Conservation (phyloP, 2,797 vertebrate genomes). For the Betta splendens region DNA sequence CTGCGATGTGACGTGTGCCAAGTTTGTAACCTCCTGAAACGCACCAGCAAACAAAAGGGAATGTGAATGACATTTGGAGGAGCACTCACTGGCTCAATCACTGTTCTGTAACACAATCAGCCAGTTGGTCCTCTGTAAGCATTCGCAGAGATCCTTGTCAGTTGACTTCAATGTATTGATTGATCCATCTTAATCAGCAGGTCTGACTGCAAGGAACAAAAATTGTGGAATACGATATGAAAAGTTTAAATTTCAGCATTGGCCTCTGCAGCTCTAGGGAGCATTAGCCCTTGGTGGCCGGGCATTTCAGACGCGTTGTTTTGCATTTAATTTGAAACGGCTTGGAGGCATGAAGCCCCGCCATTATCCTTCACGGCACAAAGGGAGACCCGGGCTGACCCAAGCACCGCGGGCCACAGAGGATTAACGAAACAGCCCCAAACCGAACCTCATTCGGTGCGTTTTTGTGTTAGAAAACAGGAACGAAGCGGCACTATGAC, state of each 20-base stretch:
- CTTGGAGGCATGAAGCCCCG: constrained; percentile 49
- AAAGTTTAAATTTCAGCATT: constrained; percentile 20
- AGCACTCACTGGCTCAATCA: too few species aligned
- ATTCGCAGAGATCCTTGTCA: too few species aligned
- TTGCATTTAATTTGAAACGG: constrained; percentile 47
- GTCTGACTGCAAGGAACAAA: background rate
- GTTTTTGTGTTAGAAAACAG: constrained; percentile 25
- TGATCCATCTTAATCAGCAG: too few species aligned
- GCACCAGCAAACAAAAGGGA: background rate
- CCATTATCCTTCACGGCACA: constrained; percentile 53
- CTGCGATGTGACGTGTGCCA: constrained; percentile 9
- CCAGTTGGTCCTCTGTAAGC: too few species aligned
- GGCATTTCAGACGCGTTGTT: constrained; percentile 43
- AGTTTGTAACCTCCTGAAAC: constrained; percentile 5
- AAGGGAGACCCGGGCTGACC: constrained; percentile 47
- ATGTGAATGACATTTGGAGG: too few species aligned
- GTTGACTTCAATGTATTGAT: too few species aligned
- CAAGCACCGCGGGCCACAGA: constrained; percentile 23
- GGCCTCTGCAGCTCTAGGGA: constrained; percentile 1
- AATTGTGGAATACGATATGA: constrained; percentile 7
- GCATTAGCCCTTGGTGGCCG: constrained; percentile 23
- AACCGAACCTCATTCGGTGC: constrained; percentile 47
- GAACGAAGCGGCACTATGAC: constrained; percentile 33
- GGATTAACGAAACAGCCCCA: constrained; percentile 41
- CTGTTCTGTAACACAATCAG: too few species aligned